These are phyloP conservation scores for Phenganax subtilis DNA, from an alignment of 92 coral and sea anemone species.

Conservation along the genomic window DNA sequence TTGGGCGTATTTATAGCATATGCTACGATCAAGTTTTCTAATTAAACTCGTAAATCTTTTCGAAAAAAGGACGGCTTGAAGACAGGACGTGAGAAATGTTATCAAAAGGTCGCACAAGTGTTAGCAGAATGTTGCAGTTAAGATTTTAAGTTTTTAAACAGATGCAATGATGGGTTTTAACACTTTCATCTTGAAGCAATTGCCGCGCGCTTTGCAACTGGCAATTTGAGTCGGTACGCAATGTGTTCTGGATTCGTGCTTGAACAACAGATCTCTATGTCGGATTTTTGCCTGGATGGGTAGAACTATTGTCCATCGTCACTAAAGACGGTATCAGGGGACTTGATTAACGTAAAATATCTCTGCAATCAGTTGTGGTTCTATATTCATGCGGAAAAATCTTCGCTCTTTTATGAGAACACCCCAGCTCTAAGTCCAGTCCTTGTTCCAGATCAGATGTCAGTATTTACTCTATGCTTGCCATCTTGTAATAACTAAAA, in stretches of 20 bases:
- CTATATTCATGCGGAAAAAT: no score
- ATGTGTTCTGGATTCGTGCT: not conserved
- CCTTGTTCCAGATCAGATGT: no score
- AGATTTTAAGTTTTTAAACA: not conserved
- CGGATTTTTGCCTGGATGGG: not conserved
- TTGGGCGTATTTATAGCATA: slow-evolving; percentile 25
- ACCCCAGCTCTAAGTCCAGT: no score
- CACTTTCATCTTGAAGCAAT: slow-evolving; percentile 1
- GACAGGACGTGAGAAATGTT: slow-evolving; percentile 34
- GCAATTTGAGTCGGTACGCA: not conserved
- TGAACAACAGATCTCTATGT: not conserved
- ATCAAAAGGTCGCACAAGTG: slow-evolving; percentile 19
- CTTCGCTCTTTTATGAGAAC: no score
- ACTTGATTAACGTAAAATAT: no score
- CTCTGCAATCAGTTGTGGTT: no score
- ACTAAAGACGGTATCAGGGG: no score
- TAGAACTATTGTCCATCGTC: not conserved
- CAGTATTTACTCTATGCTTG: not conserved
- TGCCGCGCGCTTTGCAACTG: not conserved
- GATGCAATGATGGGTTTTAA: slow-evolving; percentile 17
- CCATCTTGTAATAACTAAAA: slow-evolving; percentile 24
- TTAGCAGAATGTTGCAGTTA: slow-evolving; percentile 10
- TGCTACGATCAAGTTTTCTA: not conserved
- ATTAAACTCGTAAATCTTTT: slow-evolving; percentile 36
- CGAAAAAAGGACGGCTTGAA: not conserved